Evolutionary conservation across 2,113 vertebrate genomes (phyloP).

Genomic region (Colistium nudipinnis): DNA sequence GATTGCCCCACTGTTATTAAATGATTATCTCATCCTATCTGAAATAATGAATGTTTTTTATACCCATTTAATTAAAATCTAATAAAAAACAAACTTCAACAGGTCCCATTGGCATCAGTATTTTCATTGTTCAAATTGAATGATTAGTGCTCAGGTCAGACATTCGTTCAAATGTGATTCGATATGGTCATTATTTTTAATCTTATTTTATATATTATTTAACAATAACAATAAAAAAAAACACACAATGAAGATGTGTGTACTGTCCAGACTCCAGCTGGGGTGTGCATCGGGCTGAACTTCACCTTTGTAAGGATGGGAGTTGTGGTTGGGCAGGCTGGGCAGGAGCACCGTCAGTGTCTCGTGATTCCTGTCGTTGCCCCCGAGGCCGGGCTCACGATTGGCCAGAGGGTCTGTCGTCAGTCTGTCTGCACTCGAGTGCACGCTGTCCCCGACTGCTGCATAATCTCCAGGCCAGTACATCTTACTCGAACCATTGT

Average conservation of each 20-base stretch:
- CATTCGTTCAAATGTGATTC: too few relatives aligned
- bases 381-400: conserved; percentile 39
- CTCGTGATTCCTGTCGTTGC: conserved; percentile 62
- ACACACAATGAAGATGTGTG: not conserved
- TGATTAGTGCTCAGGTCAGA: too few relatives aligned
- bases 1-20: too few relatives aligned
- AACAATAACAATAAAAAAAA: too few relatives aligned
- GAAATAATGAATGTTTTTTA: not conserved
- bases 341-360: conserved; percentile 69
- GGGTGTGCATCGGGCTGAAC: not conserved
- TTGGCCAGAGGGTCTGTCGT: conserved; percentile 58
- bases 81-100: too few relatives aligned
- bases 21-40: too few relatives aligned
- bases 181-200: too few relatives aligned
- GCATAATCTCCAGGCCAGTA: conserved; percentile 85
- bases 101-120: too few relatives aligned
- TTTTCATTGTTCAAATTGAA: too few relatives aligned
- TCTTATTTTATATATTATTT: too few relatives aligned
- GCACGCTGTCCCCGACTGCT: conserved; percentile 73
- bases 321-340: conserved; percentile 74
- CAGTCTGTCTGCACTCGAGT: conserved; percentile 53
- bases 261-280: not conserved
- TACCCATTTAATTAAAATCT: not conserved
- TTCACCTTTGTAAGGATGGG: conserved; percentile 88
- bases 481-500: conserved; percentile 73